phyloP scores from a whole-genome alignment of 2,888 invertebrate species.

The Pterostichus niger region DNA sequence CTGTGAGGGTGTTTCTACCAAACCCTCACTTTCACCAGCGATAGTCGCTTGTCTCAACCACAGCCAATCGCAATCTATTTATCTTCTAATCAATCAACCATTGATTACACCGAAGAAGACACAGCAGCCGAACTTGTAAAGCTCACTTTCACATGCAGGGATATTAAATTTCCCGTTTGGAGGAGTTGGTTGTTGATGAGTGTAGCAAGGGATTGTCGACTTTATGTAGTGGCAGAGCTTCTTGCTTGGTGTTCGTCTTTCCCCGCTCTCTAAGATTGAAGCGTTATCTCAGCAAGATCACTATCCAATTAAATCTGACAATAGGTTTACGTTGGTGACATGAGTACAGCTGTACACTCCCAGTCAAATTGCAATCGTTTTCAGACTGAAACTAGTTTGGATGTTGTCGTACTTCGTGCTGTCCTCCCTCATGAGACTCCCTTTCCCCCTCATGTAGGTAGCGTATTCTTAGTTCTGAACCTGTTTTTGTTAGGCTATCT shows the following conservation, averaged over 20 bases:
- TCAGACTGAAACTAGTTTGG: constrained; percentile 60
- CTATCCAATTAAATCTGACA: constrained; percentile 79
- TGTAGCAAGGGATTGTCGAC: constrained; percentile 71
- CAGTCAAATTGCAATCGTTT: constrained; percentile 66
- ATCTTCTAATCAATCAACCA: constrained; percentile 77
- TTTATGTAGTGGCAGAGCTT: constrained; percentile 69
- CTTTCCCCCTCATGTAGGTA: constrained; percentile 1
- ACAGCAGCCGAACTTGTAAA: constrained; percentile 17
- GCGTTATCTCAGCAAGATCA: constrained; percentile 76
- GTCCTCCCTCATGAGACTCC: constrained; percentile 10
- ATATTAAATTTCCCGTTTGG: not conserved
- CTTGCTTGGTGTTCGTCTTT: constrained; percentile 10
- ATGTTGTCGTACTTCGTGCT: constrained; percentile 16
- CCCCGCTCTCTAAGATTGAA: constrained; percentile 52
- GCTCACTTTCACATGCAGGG: constrained; percentile 11
- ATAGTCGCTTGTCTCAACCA: constrained; percentile 16
- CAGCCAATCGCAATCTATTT: constrained; percentile 74
- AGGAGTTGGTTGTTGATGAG: not conserved
- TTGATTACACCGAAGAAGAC: constrained; percentile 72
- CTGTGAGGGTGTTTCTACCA: not conserved
- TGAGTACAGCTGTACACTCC: constrained; percentile 74
- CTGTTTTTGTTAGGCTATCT: constrained; percentile 62
- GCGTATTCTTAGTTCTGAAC: constrained; percentile 34
- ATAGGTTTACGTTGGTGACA: constrained; percentile 77
- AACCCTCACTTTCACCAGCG: constrained; percentile 34